Conservation (phyloP, 2,888 invertebrate species). For the Stratiomys singularior region DNA sequence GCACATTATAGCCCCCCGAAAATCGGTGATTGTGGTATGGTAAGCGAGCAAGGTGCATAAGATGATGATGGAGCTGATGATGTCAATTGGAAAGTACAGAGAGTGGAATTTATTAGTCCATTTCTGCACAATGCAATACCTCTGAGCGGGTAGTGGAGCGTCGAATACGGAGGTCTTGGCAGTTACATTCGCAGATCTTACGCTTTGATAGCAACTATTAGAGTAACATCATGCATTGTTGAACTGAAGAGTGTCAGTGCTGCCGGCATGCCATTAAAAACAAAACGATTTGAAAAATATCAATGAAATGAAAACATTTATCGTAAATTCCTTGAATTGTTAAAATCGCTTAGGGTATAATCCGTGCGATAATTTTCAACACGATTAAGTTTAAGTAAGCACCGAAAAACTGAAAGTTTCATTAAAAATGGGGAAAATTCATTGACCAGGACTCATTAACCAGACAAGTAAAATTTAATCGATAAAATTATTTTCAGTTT, state of each 20-base stretch:
- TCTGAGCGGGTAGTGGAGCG: neutral
- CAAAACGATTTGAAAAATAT: too few relatives aligned
- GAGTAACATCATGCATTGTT: neutral
- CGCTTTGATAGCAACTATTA: neutral
- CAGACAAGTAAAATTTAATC: too few relatives aligned
- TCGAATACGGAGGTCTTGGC: neutral
- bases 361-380: too few relatives aligned
- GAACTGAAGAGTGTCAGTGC: neutral
- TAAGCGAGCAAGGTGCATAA: neutral
- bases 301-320: too few relatives aligned
- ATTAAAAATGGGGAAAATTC: too few relatives aligned
- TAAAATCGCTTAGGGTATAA: too few relatives aligned
- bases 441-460: too few relatives aligned
- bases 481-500: too few relatives aligned
- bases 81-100: conserved; percentile 17
- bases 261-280: neutral
- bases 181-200: neutral
- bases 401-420: too few relatives aligned
- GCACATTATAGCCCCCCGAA: conserved; percentile 15
- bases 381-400: too few relatives aligned
- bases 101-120: neutral
- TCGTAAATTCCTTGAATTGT: too few relatives aligned
- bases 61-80: conserved; percentile 19
- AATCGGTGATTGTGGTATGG: conserved; percentile 3
- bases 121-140: neutral